Evolutionary conservation across 2,888 invertebrate genomes (phyloP), one percentile per base, ranked within the genome.

Genomic region (Hofmannophila pseudospretella): DNA sequence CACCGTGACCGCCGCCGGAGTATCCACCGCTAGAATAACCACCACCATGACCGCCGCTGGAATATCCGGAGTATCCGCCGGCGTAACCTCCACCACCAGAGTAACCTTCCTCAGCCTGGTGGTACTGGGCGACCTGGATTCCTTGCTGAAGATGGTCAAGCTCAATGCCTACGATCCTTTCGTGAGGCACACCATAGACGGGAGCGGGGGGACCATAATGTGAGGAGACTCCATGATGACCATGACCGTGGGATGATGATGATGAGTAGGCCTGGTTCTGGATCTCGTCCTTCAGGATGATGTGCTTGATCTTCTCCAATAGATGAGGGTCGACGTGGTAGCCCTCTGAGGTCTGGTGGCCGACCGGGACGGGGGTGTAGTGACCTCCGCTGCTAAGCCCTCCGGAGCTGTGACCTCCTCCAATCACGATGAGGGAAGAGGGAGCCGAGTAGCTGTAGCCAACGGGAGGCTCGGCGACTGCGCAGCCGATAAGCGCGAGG

Each of bases 121-220:
- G 91, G 88, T 93, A 95, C 68, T 95, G 95, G 16, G 95, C 95
- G 22, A 95, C 95, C 73, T 95, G 95, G 74, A 95, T 92, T 47
- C 94, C 95, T 63, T 95, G 95, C 65, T 94, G 93, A 59, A 95
- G 91, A 45, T 94, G 94, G 63, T 94, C 95, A 42, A 95, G 89
- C 74, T 95, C 94, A 60, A 95, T 92, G 41, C 95, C 95, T 41
- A 94, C 94, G 44, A 95, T 92, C 48, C 91, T 90, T 32, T 89
- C 87, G 1, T 41, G 48, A 36, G 93, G 93, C 1, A 89, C 92
- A 44, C 93, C 93, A 72, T 93, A 93, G 28, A 88, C 88, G 3
- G 92, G 88, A 22, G 91, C 90, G 29, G 94, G 94, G 32, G 88
- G 87, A 12, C 93, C 93, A 71, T 93, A 93, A 41, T 90, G 82